Evolutionary conservation across 2,113 vertebrate species (phyloP).

Genomic region (Syngnathus floridae): DNA sequence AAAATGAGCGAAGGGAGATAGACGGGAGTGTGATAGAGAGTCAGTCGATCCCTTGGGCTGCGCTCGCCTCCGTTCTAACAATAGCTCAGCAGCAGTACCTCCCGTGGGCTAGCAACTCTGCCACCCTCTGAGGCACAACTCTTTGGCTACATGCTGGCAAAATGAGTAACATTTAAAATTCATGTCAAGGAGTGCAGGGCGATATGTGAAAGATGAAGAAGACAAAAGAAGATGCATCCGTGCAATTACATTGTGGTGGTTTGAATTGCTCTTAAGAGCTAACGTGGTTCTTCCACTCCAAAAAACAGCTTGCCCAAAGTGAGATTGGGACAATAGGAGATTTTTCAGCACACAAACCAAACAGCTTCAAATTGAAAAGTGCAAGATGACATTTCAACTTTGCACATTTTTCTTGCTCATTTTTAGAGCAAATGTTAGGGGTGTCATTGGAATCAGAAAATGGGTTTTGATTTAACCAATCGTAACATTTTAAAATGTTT

Average conservation of each 20-base stretch:
- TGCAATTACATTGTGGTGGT: background rate
- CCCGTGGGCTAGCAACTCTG: conserved; percentile 49
- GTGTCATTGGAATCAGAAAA: too few species aligned
- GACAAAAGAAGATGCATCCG: background rate
- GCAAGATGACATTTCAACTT: background rate
- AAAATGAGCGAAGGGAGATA: conserved; percentile 19
- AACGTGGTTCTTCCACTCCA: background rate
- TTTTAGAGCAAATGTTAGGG: too few species aligned
- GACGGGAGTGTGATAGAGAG: conserved; percentile 42
- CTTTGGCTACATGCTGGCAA: conserved; percentile 23
- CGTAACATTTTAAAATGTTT: too few species aligned
- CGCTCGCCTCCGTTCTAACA: conserved; percentile 59
- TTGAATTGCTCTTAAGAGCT: conserved; percentile 6
- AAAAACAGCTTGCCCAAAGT: background rate
- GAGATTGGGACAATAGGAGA: background rate
- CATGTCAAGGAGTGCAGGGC: conserved; percentile 20
- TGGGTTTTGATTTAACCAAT: too few species aligned
- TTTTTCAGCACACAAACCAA: background rate
- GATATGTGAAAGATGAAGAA: background rate
- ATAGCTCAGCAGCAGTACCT: conserved; percentile 59
- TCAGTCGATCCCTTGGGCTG: conserved; percentile 49
- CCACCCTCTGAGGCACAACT: conserved; percentile 34
- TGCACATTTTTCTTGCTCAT: background rate
- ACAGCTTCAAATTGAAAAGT: background rate
- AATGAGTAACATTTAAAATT: conserved; percentile 35